Conservation (phyloP, 2,888 invertebrate genomes). For the Philonicus albiceps region DNA sequence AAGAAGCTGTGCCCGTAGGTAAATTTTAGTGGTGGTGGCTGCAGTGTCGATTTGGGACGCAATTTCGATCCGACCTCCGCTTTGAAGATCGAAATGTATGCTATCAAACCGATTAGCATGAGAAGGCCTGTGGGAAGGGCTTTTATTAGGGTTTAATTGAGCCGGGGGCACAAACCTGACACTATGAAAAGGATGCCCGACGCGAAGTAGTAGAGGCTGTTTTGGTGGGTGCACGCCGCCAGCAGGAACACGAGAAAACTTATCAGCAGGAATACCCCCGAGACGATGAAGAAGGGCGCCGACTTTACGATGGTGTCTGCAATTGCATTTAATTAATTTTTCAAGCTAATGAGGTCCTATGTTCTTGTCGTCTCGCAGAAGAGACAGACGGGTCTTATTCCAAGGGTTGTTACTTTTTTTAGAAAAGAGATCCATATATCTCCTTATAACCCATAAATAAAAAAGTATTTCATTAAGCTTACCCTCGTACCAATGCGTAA, state of each 20-base stretch:
- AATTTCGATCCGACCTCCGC: conserved; percentile 89
- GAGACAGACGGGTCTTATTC: background rate
- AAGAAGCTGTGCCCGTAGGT: conserved; percentile 89
- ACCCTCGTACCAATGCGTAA: background rate
- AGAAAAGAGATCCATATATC: background rate
- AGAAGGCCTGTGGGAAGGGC: conserved; percentile 72
- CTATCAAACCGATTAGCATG: conserved; percentile 89
- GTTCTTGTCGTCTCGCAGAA: background rate
- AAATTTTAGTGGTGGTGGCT: conserved; percentile 83
- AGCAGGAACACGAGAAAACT: conserved; percentile 83
- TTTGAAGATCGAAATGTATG: conserved; percentile 92
- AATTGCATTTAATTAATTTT: conserved; percentile 52
- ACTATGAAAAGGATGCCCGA: conserved; percentile 88
- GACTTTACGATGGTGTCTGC: conserved; percentile 88
- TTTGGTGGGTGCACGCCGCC: conserved; percentile 79
- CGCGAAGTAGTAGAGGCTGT: conserved; percentile 81
- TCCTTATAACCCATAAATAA: background rate
- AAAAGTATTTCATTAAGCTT: background rate
- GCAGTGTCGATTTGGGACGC: conserved; percentile 78
- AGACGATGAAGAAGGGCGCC: conserved; percentile 80
- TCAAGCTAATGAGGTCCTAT: background rate
- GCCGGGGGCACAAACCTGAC: conserved; percentile 70
- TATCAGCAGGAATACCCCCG: conserved; percentile 77
- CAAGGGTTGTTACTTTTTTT: too few relatives aligned
- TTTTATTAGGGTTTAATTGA: background rate